These are phyloP conservation scores for Ophioninae sp. DNA, from an alignment of 2,888 invertebrate species.

Conservation along the genomic window DNA sequence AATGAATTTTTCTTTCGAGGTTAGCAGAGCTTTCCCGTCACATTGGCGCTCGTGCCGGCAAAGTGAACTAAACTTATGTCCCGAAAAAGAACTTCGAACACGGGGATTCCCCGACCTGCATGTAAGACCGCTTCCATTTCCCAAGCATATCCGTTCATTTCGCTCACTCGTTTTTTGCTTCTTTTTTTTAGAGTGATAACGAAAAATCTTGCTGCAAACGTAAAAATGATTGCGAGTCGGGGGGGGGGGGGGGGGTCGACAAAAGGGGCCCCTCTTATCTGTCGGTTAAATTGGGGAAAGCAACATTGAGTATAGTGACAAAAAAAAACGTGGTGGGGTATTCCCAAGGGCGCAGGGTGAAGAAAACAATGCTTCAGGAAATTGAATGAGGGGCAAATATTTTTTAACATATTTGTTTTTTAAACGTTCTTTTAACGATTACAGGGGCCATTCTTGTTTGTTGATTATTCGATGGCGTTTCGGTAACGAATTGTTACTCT, in stretches of 20 bases:
- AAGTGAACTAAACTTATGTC: not conserved
- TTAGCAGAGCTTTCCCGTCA: not conserved
- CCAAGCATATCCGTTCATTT: not conserved
- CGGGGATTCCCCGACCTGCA: not conserved
- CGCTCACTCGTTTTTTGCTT: not conserved
- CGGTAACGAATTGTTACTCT: conserved; percentile 39
- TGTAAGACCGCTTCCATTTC: not conserved
- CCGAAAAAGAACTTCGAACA: not conserved
- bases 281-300: too few relatives aligned
- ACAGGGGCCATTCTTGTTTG: not conserved
- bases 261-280: too few relatives aligned
- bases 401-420: not conserved
- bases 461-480: conserved; percentile 28
- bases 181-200: not conserved
- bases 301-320: not conserved
- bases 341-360: conserved; percentile 5
- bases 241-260: not conserved
- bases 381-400: conserved; percentile 9
- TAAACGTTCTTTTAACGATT: conserved; percentile 18
- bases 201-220: not conserved
- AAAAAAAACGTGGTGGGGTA: conserved; percentile 8
- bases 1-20: too few relatives aligned
- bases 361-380: conserved; percentile 6
- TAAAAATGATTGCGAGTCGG: not conserved
- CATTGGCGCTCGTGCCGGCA: not conserved